These are phyloP conservation scores for Gastrophysa polygoni DNA, from an alignment of 2,888 invertebrate species.

Conservation along the genomic window DNA sequence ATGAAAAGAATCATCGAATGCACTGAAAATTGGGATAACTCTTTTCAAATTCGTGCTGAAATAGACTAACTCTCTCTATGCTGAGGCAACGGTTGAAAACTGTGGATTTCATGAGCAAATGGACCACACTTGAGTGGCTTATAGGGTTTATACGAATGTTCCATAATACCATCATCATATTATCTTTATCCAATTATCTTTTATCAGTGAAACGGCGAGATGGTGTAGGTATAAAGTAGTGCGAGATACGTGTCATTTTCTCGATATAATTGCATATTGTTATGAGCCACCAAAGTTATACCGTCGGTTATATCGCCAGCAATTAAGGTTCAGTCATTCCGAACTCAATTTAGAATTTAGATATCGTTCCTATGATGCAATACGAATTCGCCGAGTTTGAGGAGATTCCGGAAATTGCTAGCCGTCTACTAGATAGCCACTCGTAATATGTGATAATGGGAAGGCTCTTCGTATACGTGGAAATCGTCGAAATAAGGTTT, in stretches of 20 bases:
- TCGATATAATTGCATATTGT: conserved; percentile 33
- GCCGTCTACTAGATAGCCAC: conserved; percentile 25
- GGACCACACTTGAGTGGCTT: too few species aligned
- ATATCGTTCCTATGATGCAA: conserved; percentile 31
- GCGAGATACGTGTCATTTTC: conserved; percentile 17
- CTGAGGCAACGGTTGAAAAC: too few species aligned
- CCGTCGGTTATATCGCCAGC: conserved; percentile 31
- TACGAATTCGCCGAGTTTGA: conserved; percentile 26
- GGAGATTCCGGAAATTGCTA: conserved; percentile 31
- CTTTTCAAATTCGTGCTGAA: too few species aligned
- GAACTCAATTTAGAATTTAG: conserved; percentile 37
- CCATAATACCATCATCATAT: not conserved
- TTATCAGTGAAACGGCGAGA: not conserved
- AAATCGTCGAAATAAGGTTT: conserved; percentile 11
- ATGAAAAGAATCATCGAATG: too few species aligned
- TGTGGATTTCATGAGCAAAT: too few species aligned
- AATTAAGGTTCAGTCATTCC: conserved; percentile 34
- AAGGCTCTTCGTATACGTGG: conserved; percentile 14
- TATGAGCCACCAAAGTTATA: conserved; percentile 29
- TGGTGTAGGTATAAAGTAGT: conserved; percentile 10
- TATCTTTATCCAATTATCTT: not conserved
- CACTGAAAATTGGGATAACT: too few species aligned
- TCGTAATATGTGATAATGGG: conserved; percentile 31
- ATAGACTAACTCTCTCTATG: too few species aligned
- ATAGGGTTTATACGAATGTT: not conserved